Evolutionary conservation across 1,140 invertebrate genomes (phyloP).

Genomic region (Cyclina sinensis): DNA sequence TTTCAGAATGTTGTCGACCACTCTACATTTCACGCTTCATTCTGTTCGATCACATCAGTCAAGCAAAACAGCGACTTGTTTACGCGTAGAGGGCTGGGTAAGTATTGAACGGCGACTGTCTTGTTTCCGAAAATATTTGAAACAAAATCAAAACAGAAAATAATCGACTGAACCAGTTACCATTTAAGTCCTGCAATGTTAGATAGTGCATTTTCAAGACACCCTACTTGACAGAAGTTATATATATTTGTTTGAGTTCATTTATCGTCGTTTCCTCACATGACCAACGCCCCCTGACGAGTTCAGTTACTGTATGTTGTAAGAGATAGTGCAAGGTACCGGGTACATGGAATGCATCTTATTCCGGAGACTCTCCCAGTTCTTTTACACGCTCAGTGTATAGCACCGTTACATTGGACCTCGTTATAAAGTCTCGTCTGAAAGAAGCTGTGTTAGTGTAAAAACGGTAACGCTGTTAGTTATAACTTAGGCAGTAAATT

Average conservation of each 20-base stretch:
- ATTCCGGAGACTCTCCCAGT: background rate
- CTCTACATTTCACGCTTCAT: slow-evolving; percentile 21
- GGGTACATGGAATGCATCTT: background rate
- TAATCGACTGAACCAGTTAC: background rate
- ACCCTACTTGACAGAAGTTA: background rate
- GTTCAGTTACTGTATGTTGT: no score
- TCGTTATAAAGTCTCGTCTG: no score
- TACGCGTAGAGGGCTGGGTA: slow-evolving; percentile 12
- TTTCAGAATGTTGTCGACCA: slow-evolving; percentile 34
- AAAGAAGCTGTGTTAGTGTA: no score
- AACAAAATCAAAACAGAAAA: background rate
- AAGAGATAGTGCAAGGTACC: no score
- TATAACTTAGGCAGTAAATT: background rate
- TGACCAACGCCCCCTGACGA: no score
- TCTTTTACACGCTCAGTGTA: no score
- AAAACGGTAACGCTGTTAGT: background rate
- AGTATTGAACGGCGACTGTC: background rate
- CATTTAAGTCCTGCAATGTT: background rate
- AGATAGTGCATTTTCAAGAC: background rate
- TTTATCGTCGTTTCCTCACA: no score
- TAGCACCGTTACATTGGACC: no score
- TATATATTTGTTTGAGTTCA: no score
- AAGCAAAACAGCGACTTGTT: background rate
- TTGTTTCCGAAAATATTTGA: background rate
- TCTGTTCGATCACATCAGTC: slow-evolving; percentile 19